Percentiles rank a stretch among this genome's conserved stretches.
These are phyloP conservation scores for Agapornis roseicollis DNA, from an alignment of 2,113 vertebrate genomes.

Conservation along the genomic window DNA sequence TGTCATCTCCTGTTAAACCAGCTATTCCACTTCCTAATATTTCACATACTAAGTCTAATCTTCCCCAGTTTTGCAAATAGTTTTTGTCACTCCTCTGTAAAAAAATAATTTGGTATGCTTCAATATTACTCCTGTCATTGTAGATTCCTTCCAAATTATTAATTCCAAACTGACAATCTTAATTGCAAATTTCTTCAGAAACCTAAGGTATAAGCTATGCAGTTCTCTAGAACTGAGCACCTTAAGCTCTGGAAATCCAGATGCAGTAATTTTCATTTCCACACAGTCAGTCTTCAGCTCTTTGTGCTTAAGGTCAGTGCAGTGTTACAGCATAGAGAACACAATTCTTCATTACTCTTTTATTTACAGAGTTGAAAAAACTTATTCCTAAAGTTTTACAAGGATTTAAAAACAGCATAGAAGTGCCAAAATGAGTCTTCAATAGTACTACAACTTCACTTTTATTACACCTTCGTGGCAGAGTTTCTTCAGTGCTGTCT, in stretches of 20 bases:
- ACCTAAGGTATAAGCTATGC: background rate
- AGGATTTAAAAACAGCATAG: background rate
- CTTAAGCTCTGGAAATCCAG: background rate
- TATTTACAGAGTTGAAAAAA: background rate
- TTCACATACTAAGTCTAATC: background rate
- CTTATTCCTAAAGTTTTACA: background rate
- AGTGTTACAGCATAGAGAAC: background rate
- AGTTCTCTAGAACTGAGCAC: background rate
- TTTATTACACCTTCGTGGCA: background rate
- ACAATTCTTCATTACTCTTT: background rate
- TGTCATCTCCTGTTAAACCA: background rate
- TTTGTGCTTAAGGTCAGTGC: background rate
- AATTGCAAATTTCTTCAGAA: background rate
- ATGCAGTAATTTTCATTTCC: background rate
- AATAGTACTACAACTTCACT: background rate
- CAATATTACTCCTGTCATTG: background rate
- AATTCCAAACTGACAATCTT: background rate
- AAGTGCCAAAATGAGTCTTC: background rate
- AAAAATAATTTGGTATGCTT: background rate
- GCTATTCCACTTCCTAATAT: background rate
- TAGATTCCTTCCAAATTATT: background rate
- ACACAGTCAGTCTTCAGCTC: background rate
- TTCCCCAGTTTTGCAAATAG: background rate
- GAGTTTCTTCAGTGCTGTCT: background rate
- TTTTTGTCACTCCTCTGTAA: background rate